Percentiles rank a stretch among this genome's conserved stretches.
These are phyloP conservation scores for Ormyrus rosae DNA, from an alignment of 2,888 invertebrate species.

Conservation along the genomic window DNA sequence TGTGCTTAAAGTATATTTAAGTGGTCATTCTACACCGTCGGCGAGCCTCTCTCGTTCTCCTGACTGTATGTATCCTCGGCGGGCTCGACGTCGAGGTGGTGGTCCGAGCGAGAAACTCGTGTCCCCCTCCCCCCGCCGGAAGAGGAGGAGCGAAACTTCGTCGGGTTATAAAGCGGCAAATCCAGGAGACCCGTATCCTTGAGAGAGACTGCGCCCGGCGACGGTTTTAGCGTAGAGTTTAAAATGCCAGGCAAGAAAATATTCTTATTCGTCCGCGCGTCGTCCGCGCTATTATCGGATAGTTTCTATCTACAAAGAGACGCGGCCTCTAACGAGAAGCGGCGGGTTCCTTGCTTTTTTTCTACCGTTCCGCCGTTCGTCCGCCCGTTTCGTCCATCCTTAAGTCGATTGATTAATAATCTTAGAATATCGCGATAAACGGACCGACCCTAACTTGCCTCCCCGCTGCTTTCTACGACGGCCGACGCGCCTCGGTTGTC, in stretches of 20 bases:
- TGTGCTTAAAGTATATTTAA: constrained; percentile 49
- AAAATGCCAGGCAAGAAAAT: constrained; percentile 73
- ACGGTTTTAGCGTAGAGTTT: constrained; percentile 69
- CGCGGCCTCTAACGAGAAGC: constrained; percentile 68
- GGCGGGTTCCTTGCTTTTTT: constrained; percentile 60
- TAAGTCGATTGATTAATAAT: constrained; percentile 19
- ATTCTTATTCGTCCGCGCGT: constrained; percentile 59
- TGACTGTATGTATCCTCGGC: not conserved
- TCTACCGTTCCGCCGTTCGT: too few relatives aligned
- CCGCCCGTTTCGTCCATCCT: constrained; percentile 63
- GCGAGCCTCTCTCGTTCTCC: constrained; percentile 66
- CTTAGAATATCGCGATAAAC: constrained; percentile 27
- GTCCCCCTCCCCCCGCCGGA: too few relatives aligned
- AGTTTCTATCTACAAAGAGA: constrained; percentile 63
- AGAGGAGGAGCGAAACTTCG: too few relatives aligned
- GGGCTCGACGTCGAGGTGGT: too few relatives aligned
- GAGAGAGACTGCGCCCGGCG: constrained; percentile 69
- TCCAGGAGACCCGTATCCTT: too few relatives aligned
- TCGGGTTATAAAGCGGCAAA: too few relatives aligned
- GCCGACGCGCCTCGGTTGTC: not conserved
- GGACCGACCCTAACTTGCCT: constrained; percentile 15
- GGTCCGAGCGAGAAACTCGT: too few relatives aligned
- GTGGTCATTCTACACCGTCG: constrained; percentile 71
- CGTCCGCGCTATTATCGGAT: constrained; percentile 37
- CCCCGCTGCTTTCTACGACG: constrained; percentile 1